Conservation (phyloP, 2,113 vertebrate species). For the Tapirus terrestris region DNA sequence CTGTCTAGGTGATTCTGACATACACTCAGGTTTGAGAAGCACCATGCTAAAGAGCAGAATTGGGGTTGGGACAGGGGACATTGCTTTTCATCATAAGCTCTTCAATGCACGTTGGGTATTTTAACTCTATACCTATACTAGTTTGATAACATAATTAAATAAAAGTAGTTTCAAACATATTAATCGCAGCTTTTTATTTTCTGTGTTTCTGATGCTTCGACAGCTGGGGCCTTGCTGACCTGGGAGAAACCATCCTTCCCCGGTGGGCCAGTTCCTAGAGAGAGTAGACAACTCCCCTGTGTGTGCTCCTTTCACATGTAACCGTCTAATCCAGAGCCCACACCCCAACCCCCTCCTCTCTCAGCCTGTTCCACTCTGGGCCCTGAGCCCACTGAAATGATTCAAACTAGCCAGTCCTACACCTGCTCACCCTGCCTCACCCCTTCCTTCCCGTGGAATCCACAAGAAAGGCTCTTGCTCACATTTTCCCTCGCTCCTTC, state of each 20-base stretch:
- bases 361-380: neutral
- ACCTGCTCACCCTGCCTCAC: neutral
- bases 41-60: neutral
- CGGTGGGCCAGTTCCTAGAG: neutral
- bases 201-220: neutral
- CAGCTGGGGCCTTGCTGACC: neutral
- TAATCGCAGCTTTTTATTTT: neutral
- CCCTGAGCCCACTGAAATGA: neutral
- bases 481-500: accelerated
- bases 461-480: neutral
- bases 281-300: too few relatives aligned
- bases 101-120: neutral
- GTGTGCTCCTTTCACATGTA: too few relatives aligned
- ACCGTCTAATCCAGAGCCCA: neutral
- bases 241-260: neutral
- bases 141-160: neutral
- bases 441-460: neutral
- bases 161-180: neutral
- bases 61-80: neutral
- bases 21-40: neutral
- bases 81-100: neutral
- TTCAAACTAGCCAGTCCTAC: neutral
- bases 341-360: neutral
- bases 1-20: neutral
- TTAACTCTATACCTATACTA: neutral